phyloP scores from a whole-genome alignment of 2,888 invertebrate genomes.

The Noctua comes region DNA sequence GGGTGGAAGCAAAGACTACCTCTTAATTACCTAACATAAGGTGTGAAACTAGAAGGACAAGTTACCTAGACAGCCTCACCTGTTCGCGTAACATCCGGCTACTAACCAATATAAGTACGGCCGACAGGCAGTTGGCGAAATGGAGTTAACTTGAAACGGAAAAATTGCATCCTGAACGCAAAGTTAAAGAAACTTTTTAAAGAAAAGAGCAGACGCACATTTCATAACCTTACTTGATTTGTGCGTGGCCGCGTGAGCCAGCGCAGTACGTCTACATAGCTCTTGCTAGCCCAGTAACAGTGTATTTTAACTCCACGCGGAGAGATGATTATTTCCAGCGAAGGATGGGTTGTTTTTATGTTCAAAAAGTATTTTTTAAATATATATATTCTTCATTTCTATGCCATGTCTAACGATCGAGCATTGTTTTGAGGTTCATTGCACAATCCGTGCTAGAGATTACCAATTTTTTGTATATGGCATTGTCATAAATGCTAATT shows the following conservation, averaged over 20 bases:
- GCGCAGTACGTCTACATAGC: not conserved
- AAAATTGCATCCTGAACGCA: not conserved
- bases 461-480: not conserved
- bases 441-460: not conserved
- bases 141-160: not conserved
- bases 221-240: not conserved
- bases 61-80: not conserved
- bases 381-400: not conserved
- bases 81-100: not conserved
- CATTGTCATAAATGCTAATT: not conserved
- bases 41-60: not conserved
- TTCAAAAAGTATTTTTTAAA: not conserved
- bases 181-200: not conserved
- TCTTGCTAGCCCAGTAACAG: not conserved
- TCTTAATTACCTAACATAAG: not conserved
- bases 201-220: not conserved
- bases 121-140: not conserved
- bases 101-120: not conserved
- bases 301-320: not conserved
- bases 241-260: not conserved
- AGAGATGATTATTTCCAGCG: not conserved
- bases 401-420: not conserved
- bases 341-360: not conserved
- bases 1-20: not conserved
- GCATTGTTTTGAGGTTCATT: not conserved